A percentile compares a stretch with the other conserved stretches of the same genome.
Evolutionary conservation across 1,140 invertebrate species (phyloP).

Genomic region (Halictus rubicundus): DNA sequence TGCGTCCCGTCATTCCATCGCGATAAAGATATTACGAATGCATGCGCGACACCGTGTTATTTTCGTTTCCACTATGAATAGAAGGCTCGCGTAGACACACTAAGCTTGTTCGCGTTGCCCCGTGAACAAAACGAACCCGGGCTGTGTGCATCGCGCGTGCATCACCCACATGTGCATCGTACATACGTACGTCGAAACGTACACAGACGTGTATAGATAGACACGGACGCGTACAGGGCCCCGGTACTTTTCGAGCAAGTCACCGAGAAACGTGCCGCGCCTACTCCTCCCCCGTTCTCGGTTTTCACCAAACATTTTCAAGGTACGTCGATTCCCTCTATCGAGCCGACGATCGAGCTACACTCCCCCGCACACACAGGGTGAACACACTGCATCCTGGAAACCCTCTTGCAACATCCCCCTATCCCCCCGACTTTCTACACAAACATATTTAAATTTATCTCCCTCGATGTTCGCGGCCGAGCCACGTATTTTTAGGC

Average conservation of each 20-base stretch:
- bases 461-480: neutral
- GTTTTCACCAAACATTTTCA: constrained; percentile 28
- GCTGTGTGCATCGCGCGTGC: constrained; percentile 3
- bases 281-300: neutral
- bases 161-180: constrained; percentile 1
- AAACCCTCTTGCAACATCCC: neutral
- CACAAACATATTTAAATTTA: neutral
- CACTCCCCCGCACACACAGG: neutral
- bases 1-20: constrained; percentile 2
- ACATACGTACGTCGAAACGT: too few relatives aligned
- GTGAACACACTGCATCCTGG: too few relatives aligned
- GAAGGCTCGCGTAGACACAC: constrained; percentile 23
- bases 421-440: neutral
- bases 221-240: too few relatives aligned
- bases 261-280: constrained; percentile 17
- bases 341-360: neutral
- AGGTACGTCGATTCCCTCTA: constrained; percentile 30
- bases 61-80: constrained; percentile 30
- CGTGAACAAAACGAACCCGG: neutral
- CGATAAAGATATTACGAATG: constrained; percentile 20
- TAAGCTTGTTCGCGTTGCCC: neutral
- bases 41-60: constrained; percentile 41
- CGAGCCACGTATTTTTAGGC: neutral
- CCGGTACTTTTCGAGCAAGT: constrained; percentile 28
- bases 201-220: too few relatives aligned